Evolutionary conservation across 2,888 invertebrate species (phyloP).

Genomic region (Drosophila pegasa): DNA sequence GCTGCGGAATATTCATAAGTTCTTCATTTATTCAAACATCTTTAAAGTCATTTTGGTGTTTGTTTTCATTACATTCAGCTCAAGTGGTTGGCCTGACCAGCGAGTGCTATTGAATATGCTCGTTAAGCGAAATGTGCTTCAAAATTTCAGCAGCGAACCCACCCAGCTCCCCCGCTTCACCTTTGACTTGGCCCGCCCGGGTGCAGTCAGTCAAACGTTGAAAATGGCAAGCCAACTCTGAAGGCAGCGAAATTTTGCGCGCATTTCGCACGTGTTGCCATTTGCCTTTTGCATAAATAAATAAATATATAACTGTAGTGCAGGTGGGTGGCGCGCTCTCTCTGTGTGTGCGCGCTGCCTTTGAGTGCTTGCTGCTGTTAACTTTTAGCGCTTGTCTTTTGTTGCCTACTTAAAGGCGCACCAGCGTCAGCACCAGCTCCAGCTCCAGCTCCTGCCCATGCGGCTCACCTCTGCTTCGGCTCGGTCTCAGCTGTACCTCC

Average conservation of each 20-base stretch:
- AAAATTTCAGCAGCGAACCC: constrained; percentile 6
- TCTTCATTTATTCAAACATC: constrained; percentile 40
- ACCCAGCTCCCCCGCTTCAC: no score
- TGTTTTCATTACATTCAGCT: constrained; percentile 22
- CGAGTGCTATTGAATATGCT: constrained; percentile 58
- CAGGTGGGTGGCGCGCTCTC: constrained; percentile 17
- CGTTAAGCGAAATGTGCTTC: constrained; percentile 38
- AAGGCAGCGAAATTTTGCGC: constrained; percentile 56
- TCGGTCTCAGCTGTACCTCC: background rate
- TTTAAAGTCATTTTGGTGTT: constrained; percentile 29
- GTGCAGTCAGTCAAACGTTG: constrained; percentile 35
- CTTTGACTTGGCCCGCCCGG: constrained; percentile 1
- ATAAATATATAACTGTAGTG: constrained; percentile 55
- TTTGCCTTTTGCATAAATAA: constrained; percentile 66
- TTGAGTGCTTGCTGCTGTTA: constrained; percentile 57
- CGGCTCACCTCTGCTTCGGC: background rate
- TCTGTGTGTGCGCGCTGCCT: constrained; percentile 30
- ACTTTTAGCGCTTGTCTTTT: constrained; percentile 63
- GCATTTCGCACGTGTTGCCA: constrained; percentile 69
- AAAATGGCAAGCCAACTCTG: constrained; percentile 26
- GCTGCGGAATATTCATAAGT: constrained; percentile 35
- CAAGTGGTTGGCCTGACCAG: constrained; percentile 39
- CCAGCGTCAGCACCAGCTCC: no score
- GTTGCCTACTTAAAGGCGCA: constrained; percentile 65
- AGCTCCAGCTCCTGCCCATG: constrained; percentile 1